phyloP scores from a whole-genome alignment of 2,888 invertebrate species.

The Troides helena region DNA sequence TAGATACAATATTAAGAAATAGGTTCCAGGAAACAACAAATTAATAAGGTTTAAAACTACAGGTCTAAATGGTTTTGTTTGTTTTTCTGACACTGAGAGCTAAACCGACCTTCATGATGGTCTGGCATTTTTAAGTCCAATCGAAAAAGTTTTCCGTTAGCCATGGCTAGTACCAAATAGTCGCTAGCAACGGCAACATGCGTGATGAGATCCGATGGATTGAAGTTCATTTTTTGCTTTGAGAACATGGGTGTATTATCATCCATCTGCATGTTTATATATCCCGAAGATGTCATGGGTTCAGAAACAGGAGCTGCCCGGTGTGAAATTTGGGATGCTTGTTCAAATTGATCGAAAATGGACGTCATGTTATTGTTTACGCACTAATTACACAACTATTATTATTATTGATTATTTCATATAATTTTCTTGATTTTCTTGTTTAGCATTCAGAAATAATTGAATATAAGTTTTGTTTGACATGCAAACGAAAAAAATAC shows the following conservation, averaged over 20 bases:
- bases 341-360: constrained; percentile 91
- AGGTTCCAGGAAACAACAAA: too few species aligned
- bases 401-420: background rate
- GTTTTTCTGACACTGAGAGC: too few species aligned
- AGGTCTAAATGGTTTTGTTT: too few species aligned
- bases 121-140: constrained; percentile 90
- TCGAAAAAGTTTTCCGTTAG: constrained; percentile 88
- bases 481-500: background rate
- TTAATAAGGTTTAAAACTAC: too few species aligned
- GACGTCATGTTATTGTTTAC: constrained; percentile 83
- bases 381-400: background rate
- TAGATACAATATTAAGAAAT: too few species aligned
- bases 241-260: constrained; percentile 92
- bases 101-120: constrained; percentile 84
- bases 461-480: background rate
- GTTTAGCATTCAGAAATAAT: background rate
- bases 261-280: constrained; percentile 79
- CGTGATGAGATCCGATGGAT: constrained; percentile 88
- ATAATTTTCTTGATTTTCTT: background rate
- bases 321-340: constrained; percentile 82
- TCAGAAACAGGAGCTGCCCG: constrained; percentile 59
- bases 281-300: constrained; percentile 75
- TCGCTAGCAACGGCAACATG: constrained; percentile 91
- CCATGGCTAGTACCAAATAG: constrained; percentile 90
- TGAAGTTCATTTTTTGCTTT: constrained; percentile 90